Evolutionary conservation across 2,888 invertebrate species (phyloP).

Genomic region (Nyleta sp.): DNA sequence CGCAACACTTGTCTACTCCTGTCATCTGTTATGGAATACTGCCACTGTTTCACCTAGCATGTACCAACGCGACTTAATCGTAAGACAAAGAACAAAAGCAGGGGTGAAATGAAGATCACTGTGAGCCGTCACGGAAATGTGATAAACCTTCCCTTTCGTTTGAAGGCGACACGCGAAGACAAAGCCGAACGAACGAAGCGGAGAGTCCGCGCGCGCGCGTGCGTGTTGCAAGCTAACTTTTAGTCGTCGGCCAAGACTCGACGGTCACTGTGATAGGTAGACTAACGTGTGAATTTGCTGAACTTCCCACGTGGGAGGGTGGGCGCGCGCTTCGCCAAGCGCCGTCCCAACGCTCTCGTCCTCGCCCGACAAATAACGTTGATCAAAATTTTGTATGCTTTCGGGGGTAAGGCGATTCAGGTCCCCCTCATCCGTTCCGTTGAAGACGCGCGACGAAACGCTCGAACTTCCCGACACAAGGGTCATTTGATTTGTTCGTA

Average conservation of each 20-base stretch:
- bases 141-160: constrained; percentile 66
- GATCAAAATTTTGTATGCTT: constrained; percentile 19
- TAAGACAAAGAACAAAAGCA: too few relatives aligned
- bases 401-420: too few relatives aligned
- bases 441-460: too few relatives aligned
- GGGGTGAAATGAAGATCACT: constrained; percentile 35
- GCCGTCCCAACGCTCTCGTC: constrained; percentile 4
- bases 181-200: constrained; percentile 18
- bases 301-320: constrained; percentile 63
- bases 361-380: constrained; percentile 23
- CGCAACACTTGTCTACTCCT: constrained; percentile 75
- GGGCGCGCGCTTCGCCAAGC: constrained; percentile 21
- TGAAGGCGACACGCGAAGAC: background rate
- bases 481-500: constrained; percentile 21
- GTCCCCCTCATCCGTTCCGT: too few relatives aligned
- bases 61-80: constrained; percentile 53
- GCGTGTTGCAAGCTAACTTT: constrained; percentile 33
- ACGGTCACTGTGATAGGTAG: constrained; percentile 78
- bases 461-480: background rate
- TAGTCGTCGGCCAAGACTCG: constrained; percentile 66
- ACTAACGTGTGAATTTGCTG: constrained; percentile 66
- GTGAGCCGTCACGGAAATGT: constrained; percentile 65
- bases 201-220: constrained; percentile 19
- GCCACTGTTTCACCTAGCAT: constrained; percentile 72
- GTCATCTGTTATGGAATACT: constrained; percentile 76